A percentile compares a stretch with the other conserved stretches of the same genome.
phyloP scores from a whole-genome alignment of 2,113 vertebrate species.

The Grus americana region DNA sequence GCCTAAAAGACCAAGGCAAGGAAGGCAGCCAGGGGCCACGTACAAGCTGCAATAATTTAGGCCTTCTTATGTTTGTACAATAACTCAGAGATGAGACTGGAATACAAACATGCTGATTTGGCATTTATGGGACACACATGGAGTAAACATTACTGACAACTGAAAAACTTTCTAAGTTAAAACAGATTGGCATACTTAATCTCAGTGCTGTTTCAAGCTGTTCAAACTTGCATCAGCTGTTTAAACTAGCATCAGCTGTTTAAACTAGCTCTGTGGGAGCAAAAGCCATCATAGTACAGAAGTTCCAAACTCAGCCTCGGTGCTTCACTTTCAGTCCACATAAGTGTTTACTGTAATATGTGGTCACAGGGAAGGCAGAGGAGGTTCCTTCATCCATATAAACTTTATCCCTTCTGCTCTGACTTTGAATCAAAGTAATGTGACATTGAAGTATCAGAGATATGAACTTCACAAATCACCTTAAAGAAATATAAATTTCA shows the following conservation, averaged over 20 bases:
- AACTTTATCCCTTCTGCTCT: not conserved
- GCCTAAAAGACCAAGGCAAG: not conserved
- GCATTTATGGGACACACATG: not conserved
- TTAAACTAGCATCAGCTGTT: not conserved
- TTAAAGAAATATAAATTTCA: not conserved
- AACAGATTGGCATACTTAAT: not conserved
- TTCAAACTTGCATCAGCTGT: not conserved
- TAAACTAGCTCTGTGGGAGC: not conserved
- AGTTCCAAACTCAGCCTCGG: not conserved
- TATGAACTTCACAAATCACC: not conserved
- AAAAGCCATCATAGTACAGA: not conserved
- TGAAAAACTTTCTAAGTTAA: not conserved
- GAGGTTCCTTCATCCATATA: not conserved
- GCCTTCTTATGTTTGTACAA: not conserved
- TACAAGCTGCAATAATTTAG: not conserved
- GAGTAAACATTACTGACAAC: not conserved
- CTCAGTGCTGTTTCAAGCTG: not conserved
- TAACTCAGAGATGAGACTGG: not conserved
- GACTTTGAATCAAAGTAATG: not conserved
- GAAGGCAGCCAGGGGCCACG: not conserved
- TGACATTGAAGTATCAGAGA: not conserved
- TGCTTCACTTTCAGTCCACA: not conserved
- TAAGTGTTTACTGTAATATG: not conserved
- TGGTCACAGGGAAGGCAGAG: not conserved
- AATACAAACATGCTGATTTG: not conserved